These are phyloP conservation scores for Lasius fuliginosus DNA, from an alignment of 2,888 invertebrate species.

Conservation along the genomic window DNA sequence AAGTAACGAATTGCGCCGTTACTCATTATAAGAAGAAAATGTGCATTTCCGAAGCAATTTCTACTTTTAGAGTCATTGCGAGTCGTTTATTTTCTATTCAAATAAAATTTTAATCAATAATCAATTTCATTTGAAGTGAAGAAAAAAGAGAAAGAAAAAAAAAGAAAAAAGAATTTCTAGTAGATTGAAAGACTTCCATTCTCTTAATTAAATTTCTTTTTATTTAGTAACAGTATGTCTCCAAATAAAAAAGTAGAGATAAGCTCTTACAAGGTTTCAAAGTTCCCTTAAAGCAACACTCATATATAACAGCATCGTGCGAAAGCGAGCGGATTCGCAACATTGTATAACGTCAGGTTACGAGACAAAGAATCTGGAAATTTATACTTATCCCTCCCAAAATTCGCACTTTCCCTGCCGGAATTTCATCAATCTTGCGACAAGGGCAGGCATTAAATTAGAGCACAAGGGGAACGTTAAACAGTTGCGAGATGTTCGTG, in stretches of 20 bases:
- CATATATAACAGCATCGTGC: background rate
- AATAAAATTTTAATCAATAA: constrained; percentile 41
- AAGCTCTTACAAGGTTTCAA: background rate
- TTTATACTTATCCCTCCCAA: constrained; percentile 38
- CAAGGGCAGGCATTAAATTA: constrained; percentile 59
- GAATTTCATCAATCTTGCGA: constrained; percentile 65
- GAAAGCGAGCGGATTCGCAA: background rate
- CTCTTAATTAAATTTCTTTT: constrained; percentile 22
- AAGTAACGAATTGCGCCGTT: constrained; percentile 13
- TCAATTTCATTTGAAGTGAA: constrained; percentile 23
- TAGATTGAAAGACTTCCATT: background rate
- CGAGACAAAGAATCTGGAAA: constrained; percentile 19
- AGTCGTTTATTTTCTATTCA: background rate
- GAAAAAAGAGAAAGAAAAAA: background rate
- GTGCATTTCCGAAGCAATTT: constrained; percentile 1
- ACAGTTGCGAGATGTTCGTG: constrained; percentile 56
- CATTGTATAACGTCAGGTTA: background rate
- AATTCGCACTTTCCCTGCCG: constrained; percentile 15
- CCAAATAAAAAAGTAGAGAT: background rate
- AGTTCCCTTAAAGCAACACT: background rate
- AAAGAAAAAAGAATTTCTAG: background rate
- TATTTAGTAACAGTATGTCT: constrained; percentile 8
- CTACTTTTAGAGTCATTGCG: constrained; percentile 1
- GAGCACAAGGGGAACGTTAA: constrained; percentile 46
- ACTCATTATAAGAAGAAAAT: constrained; percentile 21